phyloP scores from a whole-genome alignment of 2,888 invertebrate species.

The Anorthoa munda region DNA sequence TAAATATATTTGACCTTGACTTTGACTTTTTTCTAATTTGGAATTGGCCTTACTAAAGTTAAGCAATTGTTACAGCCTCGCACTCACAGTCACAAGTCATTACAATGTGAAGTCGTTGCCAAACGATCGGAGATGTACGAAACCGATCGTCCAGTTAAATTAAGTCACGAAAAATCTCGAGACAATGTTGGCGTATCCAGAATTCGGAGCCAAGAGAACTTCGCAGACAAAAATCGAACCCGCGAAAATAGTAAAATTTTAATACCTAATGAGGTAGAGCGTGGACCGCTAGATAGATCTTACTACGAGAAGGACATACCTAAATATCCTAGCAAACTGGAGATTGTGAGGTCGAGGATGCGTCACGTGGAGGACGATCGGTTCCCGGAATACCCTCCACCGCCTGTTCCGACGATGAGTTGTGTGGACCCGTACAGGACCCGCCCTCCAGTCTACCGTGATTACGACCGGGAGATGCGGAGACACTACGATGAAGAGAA shows the following conservation, averaged over 20 bases:
- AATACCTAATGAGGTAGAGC: constrained; percentile 55
- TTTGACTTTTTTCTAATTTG: too few species aligned
- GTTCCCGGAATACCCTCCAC: constrained; percentile 74
- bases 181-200: constrained; percentile 71
- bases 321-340: constrained; percentile 78
- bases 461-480: constrained; percentile 71
- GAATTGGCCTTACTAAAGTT: neutral
- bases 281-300: constrained; percentile 70
- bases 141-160: constrained; percentile 73
- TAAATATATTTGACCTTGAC: too few species aligned
- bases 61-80: constrained; percentile 74
- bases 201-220: constrained; percentile 80
- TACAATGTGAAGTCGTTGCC: constrained; percentile 82
- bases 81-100: constrained; percentile 85
- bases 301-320: constrained; percentile 72
- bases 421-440: constrained; percentile 72
- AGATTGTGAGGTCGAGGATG: constrained; percentile 71
- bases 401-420: constrained; percentile 72
- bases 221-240: constrained; percentile 67
- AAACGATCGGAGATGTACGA: constrained; percentile 70
- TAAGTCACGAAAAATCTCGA: constrained; percentile 73
- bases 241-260: constrained; percentile 67
- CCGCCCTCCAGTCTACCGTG: constrained; percentile 65
- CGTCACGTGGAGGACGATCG: constrained; percentile 69
- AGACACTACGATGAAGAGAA: constrained; percentile 77